phyloP scores from a whole-genome alignment of 2,113 vertebrate genomes.

The Cyprinodon variegatus region DNA sequence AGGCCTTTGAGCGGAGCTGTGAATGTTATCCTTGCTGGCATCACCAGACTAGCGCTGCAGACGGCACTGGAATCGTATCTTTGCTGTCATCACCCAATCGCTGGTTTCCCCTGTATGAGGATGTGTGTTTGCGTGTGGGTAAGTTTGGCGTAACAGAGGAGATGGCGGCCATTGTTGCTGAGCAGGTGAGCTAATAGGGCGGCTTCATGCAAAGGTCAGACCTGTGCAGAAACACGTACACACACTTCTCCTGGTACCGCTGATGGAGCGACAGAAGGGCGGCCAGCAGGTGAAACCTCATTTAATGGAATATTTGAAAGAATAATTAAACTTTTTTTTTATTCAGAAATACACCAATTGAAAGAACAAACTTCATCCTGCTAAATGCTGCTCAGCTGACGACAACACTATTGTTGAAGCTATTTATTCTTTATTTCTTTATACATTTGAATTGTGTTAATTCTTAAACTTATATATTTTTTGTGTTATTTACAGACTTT shows the following conservation, averaged over 20 bases:
- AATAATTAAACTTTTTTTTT: too few species aligned
- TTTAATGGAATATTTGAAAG: too few species aligned
- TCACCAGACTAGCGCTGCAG: slow-evolving; percentile 79
- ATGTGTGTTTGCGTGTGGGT: slow-evolving; percentile 40
- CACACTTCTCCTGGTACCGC: slow-evolving; percentile 5
- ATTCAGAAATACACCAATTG: too few species aligned
- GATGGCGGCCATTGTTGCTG: slow-evolving; percentile 64
- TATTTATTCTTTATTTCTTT: too few species aligned
- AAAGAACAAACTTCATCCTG: too few species aligned
- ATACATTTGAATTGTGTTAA: too few species aligned
- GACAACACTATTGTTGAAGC: too few species aligned
- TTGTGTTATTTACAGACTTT: too few species aligned
- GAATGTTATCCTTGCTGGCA: slow-evolving; percentile 79
- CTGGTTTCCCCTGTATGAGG: slow-evolving; percentile 36
- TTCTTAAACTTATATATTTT: too few species aligned
- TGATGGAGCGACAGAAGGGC: not conserved
- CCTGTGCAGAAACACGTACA: slow-evolving; percentile 65
- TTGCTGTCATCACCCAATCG: slow-evolving; percentile 75
- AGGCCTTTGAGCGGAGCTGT: slow-evolving; percentile 58
- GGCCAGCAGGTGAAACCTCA: not conserved
- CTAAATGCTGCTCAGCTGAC: too few species aligned
- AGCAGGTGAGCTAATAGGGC: slow-evolving; percentile 83
- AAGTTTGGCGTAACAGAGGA: slow-evolving; percentile 77
- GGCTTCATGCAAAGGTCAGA: slow-evolving; percentile 34
- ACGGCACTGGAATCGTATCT: slow-evolving; percentile 71